These are phyloP conservation scores for Aix galericulata DNA, from an alignment of 2,113 vertebrate genomes.

Conservation along the genomic window DNA sequence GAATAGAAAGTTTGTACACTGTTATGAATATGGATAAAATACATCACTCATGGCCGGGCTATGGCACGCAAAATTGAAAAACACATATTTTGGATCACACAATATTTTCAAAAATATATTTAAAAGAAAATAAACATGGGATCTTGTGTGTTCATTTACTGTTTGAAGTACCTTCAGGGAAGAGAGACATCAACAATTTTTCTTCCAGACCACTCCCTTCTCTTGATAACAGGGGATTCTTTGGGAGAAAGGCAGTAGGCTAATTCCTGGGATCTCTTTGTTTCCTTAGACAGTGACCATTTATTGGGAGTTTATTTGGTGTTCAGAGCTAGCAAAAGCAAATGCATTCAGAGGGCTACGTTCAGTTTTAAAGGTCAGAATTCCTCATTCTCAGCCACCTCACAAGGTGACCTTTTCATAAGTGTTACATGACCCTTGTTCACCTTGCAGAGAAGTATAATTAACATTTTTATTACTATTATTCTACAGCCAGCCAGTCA, in stretches of 20 bases:
- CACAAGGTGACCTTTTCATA: background rate
- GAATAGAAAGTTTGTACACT: slow-evolving; percentile 85
- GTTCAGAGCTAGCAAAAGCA: background rate
- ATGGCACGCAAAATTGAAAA: slow-evolving; percentile 73
- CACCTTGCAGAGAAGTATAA: background rate
- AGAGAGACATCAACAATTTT: slow-evolving; percentile 73
- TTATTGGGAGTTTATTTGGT: background rate
- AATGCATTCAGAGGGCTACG: background rate
- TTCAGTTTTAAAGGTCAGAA: slow-evolving; percentile 29
- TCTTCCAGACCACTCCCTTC: slow-evolving; percentile 69
- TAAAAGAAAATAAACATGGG: slow-evolving; percentile 80
- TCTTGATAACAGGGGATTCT: slow-evolving; percentile 41
- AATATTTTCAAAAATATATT: slow-evolving; percentile 77
- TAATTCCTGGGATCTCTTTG: background rate
- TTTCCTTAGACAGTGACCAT: background rate
- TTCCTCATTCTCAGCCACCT: background rate
- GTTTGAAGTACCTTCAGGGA: slow-evolving; percentile 66
- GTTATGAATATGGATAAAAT: slow-evolving; percentile 84
- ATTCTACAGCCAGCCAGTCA: background rate
- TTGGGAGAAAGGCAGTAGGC: background rate
- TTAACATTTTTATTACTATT: background rate
- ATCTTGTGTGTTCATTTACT: slow-evolving; percentile 67
- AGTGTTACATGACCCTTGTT: background rate
- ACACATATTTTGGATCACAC: slow-evolving; percentile 80
- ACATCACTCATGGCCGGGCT: slow-evolving; percentile 74